phyloP scores from a whole-genome alignment of 2,797 vertebrate species.

The Zalophus californianus region DNA sequence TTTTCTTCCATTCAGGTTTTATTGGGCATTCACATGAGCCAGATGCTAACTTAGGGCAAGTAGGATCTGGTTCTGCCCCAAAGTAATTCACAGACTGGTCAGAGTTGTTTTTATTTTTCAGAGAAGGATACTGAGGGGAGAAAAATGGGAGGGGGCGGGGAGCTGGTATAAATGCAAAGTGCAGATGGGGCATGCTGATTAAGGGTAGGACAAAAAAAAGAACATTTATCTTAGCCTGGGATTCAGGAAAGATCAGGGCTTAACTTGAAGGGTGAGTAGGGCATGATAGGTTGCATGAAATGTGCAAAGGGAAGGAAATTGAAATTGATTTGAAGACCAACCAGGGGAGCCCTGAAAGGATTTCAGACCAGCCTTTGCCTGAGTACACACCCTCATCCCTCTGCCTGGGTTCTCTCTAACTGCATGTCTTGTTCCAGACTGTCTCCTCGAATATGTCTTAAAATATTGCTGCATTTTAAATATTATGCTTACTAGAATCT shows the following conservation, averaged over 20 bases:
- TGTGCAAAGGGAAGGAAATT: neutral
- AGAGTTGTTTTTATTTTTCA: neutral
- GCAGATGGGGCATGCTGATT: neutral
- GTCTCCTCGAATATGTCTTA: neutral
- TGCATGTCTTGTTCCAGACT: neutral
- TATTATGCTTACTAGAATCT: neutral
- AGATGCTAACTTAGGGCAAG: neutral
- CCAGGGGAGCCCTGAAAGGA: neutral
- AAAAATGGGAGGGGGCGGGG: neutral
- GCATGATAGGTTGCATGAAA: neutral
- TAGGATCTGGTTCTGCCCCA: neutral
- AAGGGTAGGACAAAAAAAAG: neutral
- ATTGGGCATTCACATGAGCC: neutral
- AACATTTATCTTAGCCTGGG: neutral
- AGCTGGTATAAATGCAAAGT: neutral
- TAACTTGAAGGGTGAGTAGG: neutral
- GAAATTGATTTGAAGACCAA: neutral
- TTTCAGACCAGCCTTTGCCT: neutral
- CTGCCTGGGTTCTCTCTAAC: neutral
- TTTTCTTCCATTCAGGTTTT: neutral
- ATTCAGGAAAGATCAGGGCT: neutral
- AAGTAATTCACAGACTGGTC: neutral
- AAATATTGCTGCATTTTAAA: neutral
- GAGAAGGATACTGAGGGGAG: neutral
- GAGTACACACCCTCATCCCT: neutral